phyloP scores from a whole-genome alignment of 2,797 vertebrate genomes.

The Tokudaia muenninki region DNA sequence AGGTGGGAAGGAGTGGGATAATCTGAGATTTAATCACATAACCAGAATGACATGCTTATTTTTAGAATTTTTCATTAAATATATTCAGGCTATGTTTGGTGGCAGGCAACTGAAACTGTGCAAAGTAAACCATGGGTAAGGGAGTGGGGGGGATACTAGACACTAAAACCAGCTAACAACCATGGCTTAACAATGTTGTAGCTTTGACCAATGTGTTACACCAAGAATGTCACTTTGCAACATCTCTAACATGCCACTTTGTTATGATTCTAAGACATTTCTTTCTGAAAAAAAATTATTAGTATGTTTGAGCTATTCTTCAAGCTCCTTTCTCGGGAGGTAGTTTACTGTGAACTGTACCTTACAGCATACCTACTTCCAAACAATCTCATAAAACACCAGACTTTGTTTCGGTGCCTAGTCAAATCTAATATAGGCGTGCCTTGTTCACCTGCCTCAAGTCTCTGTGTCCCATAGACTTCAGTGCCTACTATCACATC shows the following conservation, averaged over 20 bases:
- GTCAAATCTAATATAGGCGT: not conserved
- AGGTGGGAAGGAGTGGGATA: not conserved
- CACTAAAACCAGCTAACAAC: constrained; percentile 24
- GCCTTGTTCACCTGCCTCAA: not conserved
- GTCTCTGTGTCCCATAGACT: not conserved
- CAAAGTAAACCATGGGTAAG: not conserved
- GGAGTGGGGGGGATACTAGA: not conserved
- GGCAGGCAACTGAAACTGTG: not conserved
- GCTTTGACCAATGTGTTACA: not conserved
- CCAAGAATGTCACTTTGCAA: not conserved
- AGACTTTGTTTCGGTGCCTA: not conserved
- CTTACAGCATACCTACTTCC: not conserved
- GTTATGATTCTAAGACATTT: not conserved
- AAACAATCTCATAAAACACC: not conserved
- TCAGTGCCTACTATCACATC: not conserved
- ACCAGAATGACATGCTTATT: not conserved
- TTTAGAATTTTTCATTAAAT: not conserved
- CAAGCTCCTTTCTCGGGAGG: not conserved
- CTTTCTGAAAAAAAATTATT: constrained; percentile 20
- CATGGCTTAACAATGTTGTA: constrained; percentile 25
- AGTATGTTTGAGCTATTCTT: not conserved
- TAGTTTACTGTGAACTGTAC: not conserved
- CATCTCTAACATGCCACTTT: constrained; percentile 22
- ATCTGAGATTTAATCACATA: not conserved
- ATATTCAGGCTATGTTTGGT: not conserved